A percentile compares a stretch with the other conserved stretches of the same genome.
phyloP scores from a whole-genome alignment of 2,113 vertebrate species.

The Hemibagrus wyckioides region DNA sequence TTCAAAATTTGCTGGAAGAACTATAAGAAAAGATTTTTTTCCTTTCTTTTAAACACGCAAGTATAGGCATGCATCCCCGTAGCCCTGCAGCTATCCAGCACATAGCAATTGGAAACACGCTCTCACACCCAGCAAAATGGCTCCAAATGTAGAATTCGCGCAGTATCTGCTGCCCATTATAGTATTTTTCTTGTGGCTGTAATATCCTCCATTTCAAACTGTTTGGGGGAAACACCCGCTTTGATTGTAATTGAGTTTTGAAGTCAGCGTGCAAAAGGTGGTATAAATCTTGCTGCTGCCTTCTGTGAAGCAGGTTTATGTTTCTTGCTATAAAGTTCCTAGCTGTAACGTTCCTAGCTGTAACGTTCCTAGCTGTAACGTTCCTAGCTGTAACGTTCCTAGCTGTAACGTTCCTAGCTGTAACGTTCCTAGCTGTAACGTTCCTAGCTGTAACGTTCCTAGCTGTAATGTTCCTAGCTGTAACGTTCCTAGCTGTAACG shows the following conservation, averaged over 20 bases:
- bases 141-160: constrained; percentile 40
- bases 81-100: constrained; percentile 28
- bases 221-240: neutral
- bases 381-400: neutral
- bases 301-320: neutral
- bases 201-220: neutral
- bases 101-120: constrained; percentile 43
- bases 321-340: neutral
- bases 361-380: neutral
- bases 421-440: neutral
- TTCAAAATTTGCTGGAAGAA: constrained; percentile 12
- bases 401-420: neutral
- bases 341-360: too few species aligned
- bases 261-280: neutral
- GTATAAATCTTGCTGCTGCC: neutral
- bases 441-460: neutral
- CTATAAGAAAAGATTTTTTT: neutral
- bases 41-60: constrained; percentile 3
- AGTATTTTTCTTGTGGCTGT: neutral
- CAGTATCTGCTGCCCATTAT: constrained; percentile 32
- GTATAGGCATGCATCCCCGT: neutral
- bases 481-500: neutral
- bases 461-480: neutral
- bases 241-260: constrained; percentile 1
- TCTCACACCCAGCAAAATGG: constrained; percentile 48